These are phyloP conservation scores for Pantala flavescens DNA, from an alignment of 1,140 invertebrate species.

Conservation along the genomic window DNA sequence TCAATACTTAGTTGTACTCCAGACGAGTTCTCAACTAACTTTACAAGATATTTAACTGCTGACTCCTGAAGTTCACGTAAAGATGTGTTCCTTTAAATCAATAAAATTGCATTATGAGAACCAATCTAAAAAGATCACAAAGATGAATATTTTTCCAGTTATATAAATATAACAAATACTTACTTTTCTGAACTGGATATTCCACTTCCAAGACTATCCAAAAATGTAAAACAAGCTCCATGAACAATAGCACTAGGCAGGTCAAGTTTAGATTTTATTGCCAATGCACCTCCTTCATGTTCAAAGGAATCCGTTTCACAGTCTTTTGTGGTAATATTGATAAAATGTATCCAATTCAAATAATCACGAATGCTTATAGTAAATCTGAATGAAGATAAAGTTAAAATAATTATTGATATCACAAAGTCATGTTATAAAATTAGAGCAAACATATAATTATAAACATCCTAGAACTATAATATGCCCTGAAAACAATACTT, in stretches of 20 bases:
- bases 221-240: slow-evolving; percentile 79
- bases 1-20: background rate
- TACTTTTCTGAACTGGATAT: slow-evolving; percentile 49
- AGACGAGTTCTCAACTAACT: background rate
- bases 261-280: slow-evolving; percentile 23
- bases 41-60: background rate
- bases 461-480: too few relatives aligned
- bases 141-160: too few relatives aligned
- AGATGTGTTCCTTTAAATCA: background rate
- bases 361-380: slow-evolving; percentile 88
- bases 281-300: slow-evolving; percentile 24
- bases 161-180: slow-evolving; percentile 14
- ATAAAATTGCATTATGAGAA: too few relatives aligned
- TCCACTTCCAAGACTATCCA: slow-evolving; percentile 78
- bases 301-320: slow-evolving; percentile 12
- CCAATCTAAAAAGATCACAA: too few relatives aligned
- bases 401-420: too few relatives aligned
- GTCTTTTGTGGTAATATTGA: slow-evolving; percentile 50
- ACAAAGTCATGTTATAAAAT: too few relatives aligned
- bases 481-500: too few relatives aligned
- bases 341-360: slow-evolving; percentile 85
- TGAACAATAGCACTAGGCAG: slow-evolving; percentile 65
- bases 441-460: too few relatives aligned
- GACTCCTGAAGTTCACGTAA: background rate
- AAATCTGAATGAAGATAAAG: slow-evolving; percentile 39